A percentile compares a stretch with the other conserved stretches of the same genome.
These are phyloP conservation scores for Discoglossus pictus DNA, from an alignment of 2,797 vertebrate genomes.

Conservation along the genomic window DNA sequence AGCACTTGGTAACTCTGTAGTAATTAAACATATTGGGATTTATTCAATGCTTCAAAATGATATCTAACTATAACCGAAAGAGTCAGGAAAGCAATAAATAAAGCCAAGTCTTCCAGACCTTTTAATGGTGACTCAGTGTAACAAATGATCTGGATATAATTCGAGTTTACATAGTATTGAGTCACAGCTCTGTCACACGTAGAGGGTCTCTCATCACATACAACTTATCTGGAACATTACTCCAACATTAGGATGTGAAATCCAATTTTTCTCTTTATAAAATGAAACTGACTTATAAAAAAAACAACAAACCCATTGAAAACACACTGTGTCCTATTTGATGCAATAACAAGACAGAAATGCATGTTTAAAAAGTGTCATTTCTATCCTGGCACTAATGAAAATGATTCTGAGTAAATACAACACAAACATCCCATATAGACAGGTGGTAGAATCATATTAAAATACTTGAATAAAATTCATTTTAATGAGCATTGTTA, in stretches of 20 bases:
- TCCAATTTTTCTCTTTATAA: conserved; percentile 50
- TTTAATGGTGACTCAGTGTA: too few relatives aligned
- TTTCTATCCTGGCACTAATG: conserved; percentile 3
- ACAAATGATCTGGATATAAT: too few relatives aligned
- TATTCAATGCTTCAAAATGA: too few relatives aligned
- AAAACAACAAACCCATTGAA: conserved; percentile 50
- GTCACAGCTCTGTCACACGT: too few relatives aligned
- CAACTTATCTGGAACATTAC: conserved; percentile 60
- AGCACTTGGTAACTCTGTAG: too few relatives aligned
- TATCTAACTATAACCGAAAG: too few relatives aligned
- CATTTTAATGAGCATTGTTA: conserved; percentile 73
- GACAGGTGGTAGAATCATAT: conserved; percentile 69
- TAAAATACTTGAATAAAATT: conserved; percentile 71
- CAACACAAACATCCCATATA: conserved; percentile 52
- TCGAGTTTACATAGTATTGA: too few relatives aligned
- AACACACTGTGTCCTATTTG: conserved; percentile 49
- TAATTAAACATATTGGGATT: too few relatives aligned
- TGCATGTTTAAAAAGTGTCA: conserved; percentile 9
- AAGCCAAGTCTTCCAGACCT: too few relatives aligned
- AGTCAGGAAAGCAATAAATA: too few relatives aligned
- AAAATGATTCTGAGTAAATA: conserved; percentile 65
- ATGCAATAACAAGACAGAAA: conserved; percentile 16
- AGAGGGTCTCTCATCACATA: too few relatives aligned
- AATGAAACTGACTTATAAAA: conserved; percentile 59
- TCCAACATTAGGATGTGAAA: conserved; percentile 61